Percentiles rank a stretch among this genome's conserved stretches.
These are phyloP conservation scores for Coronaproctus castanopsis DNA, from an alignment of 2,888 invertebrate genomes.

Conservation along the genomic window DNA sequence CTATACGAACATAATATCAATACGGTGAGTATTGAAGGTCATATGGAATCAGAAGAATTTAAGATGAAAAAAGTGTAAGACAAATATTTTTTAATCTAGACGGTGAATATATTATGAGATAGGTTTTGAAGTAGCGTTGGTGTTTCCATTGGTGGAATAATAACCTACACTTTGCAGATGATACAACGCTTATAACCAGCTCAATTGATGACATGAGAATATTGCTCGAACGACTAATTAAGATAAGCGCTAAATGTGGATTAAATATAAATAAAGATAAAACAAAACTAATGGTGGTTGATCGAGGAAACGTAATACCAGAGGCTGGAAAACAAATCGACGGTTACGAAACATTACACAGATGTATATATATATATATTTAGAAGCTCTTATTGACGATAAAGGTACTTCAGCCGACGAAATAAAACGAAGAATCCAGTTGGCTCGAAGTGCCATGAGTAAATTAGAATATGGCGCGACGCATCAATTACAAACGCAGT, in stretches of 20 bases:
- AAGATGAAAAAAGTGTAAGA: neutral
- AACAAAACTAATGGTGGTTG: neutral
- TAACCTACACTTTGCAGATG: neutral
- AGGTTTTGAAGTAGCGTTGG: neutral
- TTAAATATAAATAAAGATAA: neutral
- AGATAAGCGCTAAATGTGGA: neutral
- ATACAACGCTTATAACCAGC: neutral
- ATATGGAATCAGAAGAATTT: neutral
- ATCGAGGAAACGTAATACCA: neutral
- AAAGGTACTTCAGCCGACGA: neutral
- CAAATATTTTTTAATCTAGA: neutral
- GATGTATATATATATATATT: neutral
- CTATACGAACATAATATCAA: neutral
- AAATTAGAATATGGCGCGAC: neutral
- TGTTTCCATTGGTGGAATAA: neutral
- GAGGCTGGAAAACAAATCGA: neutral
- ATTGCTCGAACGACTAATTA: no score
- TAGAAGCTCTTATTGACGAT: neutral
- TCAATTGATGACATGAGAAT: neutral
- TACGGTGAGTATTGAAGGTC: neutral
- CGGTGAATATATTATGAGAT: neutral
- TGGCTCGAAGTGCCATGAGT: no score
- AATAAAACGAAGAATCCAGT: neutral
- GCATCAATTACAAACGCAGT: neutral
- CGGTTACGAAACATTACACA: neutral